phyloP scores from a whole-genome alignment of 1,140 invertebrate genomes.

The Drosophila pruinosa region DNA sequence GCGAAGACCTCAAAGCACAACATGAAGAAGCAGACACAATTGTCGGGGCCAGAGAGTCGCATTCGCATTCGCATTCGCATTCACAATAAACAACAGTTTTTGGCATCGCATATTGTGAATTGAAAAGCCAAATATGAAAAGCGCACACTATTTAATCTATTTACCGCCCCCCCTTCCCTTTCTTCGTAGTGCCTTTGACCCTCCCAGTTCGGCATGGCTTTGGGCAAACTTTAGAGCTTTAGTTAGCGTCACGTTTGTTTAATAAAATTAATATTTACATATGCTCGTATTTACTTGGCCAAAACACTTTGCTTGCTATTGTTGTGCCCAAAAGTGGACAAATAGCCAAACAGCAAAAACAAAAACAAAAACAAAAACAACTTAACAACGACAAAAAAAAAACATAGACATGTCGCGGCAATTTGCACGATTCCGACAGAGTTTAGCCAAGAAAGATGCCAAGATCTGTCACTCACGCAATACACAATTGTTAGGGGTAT shows the following conservation, averaged over 20 bases:
- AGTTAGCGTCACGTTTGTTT: constrained; percentile 74
- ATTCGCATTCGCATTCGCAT: constrained; percentile 42
- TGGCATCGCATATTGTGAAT: constrained; percentile 56
- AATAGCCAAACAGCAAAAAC: constrained; percentile 65
- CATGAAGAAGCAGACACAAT: neutral
- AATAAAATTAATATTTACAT: constrained; percentile 82
- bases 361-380: neutral
- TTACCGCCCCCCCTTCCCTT: neutral
- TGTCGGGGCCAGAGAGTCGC: neutral
- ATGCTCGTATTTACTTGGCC: constrained; percentile 69
- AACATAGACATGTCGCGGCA: constrained; percentile 61
- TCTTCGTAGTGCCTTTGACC: neutral
- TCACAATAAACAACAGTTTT: constrained; percentile 51
- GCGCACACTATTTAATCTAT: constrained; percentile 33
- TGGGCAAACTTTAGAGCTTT: constrained; percentile 15
- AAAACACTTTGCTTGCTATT: constrained; percentile 28
- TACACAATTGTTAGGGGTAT: neutral
- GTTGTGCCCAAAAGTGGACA: constrained; percentile 66
- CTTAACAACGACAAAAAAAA: constrained; percentile 14
- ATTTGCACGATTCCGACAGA: constrained; percentile 66
- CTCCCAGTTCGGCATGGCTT: neutral
- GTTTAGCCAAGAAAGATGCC: neutral
- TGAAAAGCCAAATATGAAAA: constrained; percentile 58
- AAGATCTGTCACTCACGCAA: neutral
- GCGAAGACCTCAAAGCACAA: constrained; percentile 14